Evolutionary conservation across 2,113 vertebrate genomes (phyloP).

Genomic region (Mustela lutreola): DNA sequence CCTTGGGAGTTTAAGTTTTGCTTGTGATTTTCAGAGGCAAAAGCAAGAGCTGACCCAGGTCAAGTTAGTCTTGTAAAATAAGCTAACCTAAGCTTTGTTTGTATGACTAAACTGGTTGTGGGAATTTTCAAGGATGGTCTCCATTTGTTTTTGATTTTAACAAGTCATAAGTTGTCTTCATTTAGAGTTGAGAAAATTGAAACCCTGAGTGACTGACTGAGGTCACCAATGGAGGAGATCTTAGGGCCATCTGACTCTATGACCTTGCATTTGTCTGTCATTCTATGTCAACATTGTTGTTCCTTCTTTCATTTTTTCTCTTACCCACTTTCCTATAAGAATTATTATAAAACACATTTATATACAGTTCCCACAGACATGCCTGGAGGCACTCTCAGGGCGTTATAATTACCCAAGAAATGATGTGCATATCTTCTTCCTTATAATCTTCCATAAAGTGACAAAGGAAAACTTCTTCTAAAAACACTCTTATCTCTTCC

Average conservation of each 20-base stretch:
- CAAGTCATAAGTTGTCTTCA: background rate
- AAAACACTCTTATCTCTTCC: background rate
- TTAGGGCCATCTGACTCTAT: background rate
- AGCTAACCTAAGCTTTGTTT: background rate
- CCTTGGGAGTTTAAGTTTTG: background rate
- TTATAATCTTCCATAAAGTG: background rate
- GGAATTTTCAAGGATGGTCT: background rate
- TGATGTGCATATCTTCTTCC: background rate
- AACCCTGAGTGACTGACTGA: background rate
- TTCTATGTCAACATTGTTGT: background rate
- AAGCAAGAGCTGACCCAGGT: background rate
- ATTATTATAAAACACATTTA: background rate
- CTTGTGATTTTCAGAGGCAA: background rate
- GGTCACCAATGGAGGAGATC: background rate
- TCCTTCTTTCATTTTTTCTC: background rate
- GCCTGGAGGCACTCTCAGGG: background rate
- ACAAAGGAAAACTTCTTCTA: background rate
- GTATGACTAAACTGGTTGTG: background rate
- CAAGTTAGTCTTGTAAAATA: background rate
- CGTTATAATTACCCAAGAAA: background rate
- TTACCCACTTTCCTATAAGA: background rate
- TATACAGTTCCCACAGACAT: background rate
- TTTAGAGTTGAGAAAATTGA: background rate
- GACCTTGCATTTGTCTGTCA: background rate
- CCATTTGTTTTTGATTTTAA: background rate